Percentiles rank a stretch among this genome's conserved stretches.
These are phyloP conservation scores for Bovichtus variegatus DNA, from an alignment of 2,797 vertebrate genomes.

Conservation along the genomic window DNA sequence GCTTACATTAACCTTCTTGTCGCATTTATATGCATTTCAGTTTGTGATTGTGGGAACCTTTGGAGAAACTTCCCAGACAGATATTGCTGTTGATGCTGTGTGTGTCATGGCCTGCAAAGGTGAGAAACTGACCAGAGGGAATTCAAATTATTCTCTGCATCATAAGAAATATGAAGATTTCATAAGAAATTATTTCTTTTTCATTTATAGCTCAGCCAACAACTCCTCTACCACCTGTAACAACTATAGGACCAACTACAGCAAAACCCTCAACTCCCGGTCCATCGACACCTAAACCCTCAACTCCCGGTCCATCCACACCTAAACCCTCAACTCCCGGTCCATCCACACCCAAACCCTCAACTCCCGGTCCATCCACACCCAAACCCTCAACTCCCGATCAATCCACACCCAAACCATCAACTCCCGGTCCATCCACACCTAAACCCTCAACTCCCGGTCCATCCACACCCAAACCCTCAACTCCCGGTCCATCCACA, in stretches of 20 bases:
- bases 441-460: slow-evolving; percentile 1
- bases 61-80: slow-evolving; percentile 80
- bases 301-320: not conserved
- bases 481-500: not conserved
- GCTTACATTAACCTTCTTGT: not conserved
- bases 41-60: slow-evolving; percentile 86
- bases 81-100: slow-evolving; percentile 88
- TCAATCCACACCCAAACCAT: slow-evolving; percentile 16
- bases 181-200: not conserved
- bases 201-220: not conserved
- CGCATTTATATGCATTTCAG: slow-evolving; percentile 67
- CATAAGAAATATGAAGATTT: not conserved
- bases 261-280: slow-evolving; percentile 26
- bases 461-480: not conserved
- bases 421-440: slow-evolving; percentile 16
- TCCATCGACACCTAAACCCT: not conserved
- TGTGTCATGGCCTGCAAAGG: slow-evolving; percentile 83
- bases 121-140: slow-evolving; percentile 58
- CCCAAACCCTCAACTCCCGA: slow-evolving; percentile 16
- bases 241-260: slow-evolving; percentile 1
- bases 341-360: not conserved
- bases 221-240: slow-evolving; percentile 2
- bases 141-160: not conserved
- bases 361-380: slow-evolving; percentile 41
- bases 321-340: slow-evolving; percentile 7